These are phyloP conservation scores for Ctenopoma multispine DNA, from an alignment of 2,797 vertebrate species.

Conservation along the genomic window DNA sequence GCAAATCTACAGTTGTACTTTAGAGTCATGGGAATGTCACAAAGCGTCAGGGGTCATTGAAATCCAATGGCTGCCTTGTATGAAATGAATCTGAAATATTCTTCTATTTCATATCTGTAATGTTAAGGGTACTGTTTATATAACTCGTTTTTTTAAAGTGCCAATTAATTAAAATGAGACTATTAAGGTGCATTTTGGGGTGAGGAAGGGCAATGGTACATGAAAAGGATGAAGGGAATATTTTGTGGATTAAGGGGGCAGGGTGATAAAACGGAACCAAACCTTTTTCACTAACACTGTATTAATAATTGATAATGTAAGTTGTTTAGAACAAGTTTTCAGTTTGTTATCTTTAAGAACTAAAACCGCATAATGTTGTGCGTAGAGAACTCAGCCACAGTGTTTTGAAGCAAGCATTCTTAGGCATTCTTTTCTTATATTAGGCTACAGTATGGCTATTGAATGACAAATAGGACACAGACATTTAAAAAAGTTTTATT, in stretches of 20 bases:
- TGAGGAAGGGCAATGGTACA: constrained; percentile 46
- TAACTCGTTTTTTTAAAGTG: constrained; percentile 84
- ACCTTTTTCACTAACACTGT: constrained; percentile 88
- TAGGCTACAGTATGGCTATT: constrained; percentile 89
- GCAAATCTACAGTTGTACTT: constrained; percentile 42
- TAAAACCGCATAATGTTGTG: constrained; percentile 87
- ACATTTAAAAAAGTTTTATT: constrained; percentile 90
- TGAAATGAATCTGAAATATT: constrained; percentile 71
- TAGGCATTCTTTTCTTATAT: constrained; percentile 90
- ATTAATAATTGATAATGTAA: constrained; percentile 90
- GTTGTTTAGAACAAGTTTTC: constrained; percentile 91
- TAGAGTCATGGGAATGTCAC: constrained; percentile 50
- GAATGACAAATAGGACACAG: constrained; percentile 90
- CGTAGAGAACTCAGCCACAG: constrained; percentile 90
- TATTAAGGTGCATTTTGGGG: constrained; percentile 80
- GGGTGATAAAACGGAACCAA: constrained; percentile 76
- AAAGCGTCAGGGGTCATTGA: constrained; percentile 47
- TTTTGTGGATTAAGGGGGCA: constrained; percentile 67
- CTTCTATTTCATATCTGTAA: constrained; percentile 83
- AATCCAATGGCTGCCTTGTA: constrained; percentile 71
- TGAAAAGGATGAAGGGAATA: constrained; percentile 62
- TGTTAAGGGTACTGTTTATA: constrained; percentile 85
- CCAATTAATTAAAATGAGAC: constrained; percentile 84
- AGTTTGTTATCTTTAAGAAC: constrained; percentile 94
- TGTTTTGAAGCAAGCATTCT: constrained; percentile 88